Percentiles rank a stretch among this genome's conserved stretches.
Evolutionary conservation across 35 echinoderm and acorn worm species (phyloP).

Genomic region (Hemicentrotus pulcherrimus): DNA sequence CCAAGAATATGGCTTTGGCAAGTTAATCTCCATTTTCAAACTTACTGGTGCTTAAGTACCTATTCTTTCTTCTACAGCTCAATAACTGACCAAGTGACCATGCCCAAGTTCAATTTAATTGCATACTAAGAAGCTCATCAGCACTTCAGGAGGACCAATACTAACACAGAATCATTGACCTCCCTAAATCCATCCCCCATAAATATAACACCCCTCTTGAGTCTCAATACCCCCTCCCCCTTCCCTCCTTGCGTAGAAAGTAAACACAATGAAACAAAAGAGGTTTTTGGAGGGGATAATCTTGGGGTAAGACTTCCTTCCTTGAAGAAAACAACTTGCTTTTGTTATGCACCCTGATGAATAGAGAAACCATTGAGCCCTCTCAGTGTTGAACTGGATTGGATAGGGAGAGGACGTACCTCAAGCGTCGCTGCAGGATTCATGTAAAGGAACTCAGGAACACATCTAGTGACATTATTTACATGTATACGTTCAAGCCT

Average conservation of each 20-base stretch:
- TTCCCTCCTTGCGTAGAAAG: background rate
- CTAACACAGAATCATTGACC: background rate
- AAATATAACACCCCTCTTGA: background rate
- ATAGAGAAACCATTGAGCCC: background rate
- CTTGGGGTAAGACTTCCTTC: background rate
- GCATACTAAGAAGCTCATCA: background rate
- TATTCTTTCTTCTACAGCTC: background rate
- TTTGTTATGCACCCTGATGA: background rate
- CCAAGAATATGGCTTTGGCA: background rate
- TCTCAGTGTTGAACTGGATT: background rate
- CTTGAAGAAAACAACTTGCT: conserved; percentile 17
- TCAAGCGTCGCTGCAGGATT: background rate
- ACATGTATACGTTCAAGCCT: background rate
- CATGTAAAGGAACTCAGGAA: background rate
- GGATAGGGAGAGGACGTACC: background rate
- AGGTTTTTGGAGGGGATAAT: background rate
- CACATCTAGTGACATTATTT: background rate
- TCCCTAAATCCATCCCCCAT: background rate
- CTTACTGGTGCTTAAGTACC: too few species aligned
- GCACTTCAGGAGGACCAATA: background rate
- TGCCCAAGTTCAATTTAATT: background rate
- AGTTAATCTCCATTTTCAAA: background rate
- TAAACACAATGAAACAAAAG: conserved; percentile 5
- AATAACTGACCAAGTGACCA: background rate
- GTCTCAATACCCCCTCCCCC: background rate